Evolutionary conservation across 1,140 invertebrate species (phyloP), one percentile per base, ranked within the genome.

Genomic region (Triops cancriformis): DNA sequence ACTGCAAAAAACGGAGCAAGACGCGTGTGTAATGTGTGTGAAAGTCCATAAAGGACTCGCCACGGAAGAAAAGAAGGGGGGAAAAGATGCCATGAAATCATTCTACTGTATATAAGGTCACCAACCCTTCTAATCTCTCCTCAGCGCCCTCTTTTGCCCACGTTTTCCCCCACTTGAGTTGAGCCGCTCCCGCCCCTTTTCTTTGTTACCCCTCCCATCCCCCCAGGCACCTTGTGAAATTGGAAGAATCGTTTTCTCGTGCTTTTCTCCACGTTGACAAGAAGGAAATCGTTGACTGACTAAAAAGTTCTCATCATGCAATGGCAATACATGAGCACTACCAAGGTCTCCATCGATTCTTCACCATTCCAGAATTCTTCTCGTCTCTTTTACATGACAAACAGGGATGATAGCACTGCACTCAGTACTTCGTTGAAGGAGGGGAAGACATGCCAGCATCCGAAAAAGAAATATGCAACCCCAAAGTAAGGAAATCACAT

Each of bases 351-450:
- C 51, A 64, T 64, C 51, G 51, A 64, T 64, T 64, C 51, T 9
- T 23, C 6, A 64, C 51, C 23, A 64, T n/a, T n/a, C 51, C n/a
- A 64, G 51, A 23, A 18, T 64, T 18, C 51, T 64, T 18, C 9
- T n/a, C 51, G 14, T 14, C 51, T 64, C 51, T 64, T 64, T 64
- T 64, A 64, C 51, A 64, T 64, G 51, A 64, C 51, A 64, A 64
- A 64, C 51, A 23, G 51, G 18, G 23, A 18, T 23, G 23, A 64
- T n/a, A 64, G 23, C 51, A 37, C 31, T 37, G 31, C 31, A 37
- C 31, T 37, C 31, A 37, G 31, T 37, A 37, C 7, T 37, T 37
- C 51, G 51, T 64, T n/a, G 14, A 45, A 12, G 51, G 23, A 64
- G 18, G 18, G 9, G 51, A n/a, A 23, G 14, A 64, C 0, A 23